These are phyloP conservation scores for Sakesphorus luctuosus DNA, from an alignment of 2,113 vertebrate genomes.

Conservation along the genomic window DNA sequence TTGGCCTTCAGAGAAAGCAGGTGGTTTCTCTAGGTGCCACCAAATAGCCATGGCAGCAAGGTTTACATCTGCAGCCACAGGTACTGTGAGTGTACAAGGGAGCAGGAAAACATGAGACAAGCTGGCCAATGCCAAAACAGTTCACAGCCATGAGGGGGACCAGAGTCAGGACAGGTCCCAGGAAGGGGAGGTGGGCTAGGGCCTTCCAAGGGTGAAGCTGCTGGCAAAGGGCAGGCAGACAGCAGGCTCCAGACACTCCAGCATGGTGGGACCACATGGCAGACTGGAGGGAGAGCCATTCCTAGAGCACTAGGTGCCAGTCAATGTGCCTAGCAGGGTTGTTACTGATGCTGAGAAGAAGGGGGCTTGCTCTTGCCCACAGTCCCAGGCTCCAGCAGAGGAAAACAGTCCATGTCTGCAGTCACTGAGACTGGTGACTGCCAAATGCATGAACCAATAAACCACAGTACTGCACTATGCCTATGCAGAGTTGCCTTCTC, in stretches of 20 bases:
- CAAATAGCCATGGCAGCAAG: not conserved
- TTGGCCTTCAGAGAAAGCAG: not conserved
- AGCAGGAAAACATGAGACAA: not conserved
- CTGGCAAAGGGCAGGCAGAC: not conserved
- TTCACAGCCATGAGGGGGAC: fast-evolving
- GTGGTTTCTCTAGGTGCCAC: not conserved
- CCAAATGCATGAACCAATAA: not conserved
- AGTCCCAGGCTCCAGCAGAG: not conserved
- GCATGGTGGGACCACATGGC: fast-evolving
- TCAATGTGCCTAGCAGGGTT: too few species aligned
- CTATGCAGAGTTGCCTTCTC: not conserved
- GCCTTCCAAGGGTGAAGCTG: not conserved
- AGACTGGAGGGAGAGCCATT: not conserved
- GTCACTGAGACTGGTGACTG: not conserved
- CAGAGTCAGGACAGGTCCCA: fast-evolving
- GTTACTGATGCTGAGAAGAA: not conserved
- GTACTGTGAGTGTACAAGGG: fast-evolving
- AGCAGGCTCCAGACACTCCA: fast-evolving
- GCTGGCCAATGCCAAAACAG: fast-evolving
- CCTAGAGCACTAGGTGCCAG: not conserved
- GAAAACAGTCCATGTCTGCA: not conserved
- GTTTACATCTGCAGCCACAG: fast-evolving
- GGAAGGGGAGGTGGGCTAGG: fast-evolving
- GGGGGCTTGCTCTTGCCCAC: not conserved
- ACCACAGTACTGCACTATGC: fast-evolving